Evolutionary conservation across 2,797 vertebrate species (phyloP).

Genomic region (Spizella passerina): DNA sequence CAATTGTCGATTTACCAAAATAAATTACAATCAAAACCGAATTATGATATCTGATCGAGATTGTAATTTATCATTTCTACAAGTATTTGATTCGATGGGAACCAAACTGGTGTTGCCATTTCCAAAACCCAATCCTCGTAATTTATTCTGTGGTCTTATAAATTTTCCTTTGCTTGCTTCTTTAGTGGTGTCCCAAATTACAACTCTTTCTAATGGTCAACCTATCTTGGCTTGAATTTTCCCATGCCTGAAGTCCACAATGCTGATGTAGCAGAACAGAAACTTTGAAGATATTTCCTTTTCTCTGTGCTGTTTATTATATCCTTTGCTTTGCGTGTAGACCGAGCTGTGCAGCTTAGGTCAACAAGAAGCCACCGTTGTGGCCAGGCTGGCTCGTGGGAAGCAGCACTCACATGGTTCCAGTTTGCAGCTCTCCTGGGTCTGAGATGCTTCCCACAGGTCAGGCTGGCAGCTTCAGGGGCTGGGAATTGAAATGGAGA

Average conservation of each 20-base stretch:
- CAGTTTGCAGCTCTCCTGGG: neutral
- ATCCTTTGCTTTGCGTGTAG: slow-evolving; percentile 15
- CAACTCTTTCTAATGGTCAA: slow-evolving; percentile 1
- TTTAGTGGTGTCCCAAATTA: slow-evolving; percentile 56
- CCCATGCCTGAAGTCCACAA: slow-evolving; percentile 23
- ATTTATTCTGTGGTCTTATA: slow-evolving; percentile 37
- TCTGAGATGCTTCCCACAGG: slow-evolving; percentile 27
- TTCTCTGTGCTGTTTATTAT: slow-evolving; percentile 46
- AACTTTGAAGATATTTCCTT: slow-evolving; percentile 50
- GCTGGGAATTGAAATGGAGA: neutral
- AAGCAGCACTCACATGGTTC: neutral
- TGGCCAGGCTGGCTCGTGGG: slow-evolving; percentile 36
- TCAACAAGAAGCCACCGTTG: slow-evolving; percentile 31
- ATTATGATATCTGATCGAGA: neutral
- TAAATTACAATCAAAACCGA: neutral
- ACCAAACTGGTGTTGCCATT: neutral
- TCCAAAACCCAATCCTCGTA: neutral
- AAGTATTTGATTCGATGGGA: slow-evolving; percentile 38
- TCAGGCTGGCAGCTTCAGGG: neutral
- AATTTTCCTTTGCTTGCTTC: slow-evolving; percentile 39
- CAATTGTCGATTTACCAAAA: neutral
- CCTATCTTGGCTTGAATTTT: slow-evolving; percentile 36
- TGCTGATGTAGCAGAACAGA: slow-evolving; percentile 64
- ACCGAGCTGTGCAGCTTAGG: neutral
- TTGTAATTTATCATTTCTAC: slow-evolving; percentile 7